Conservation (phyloP, 2,113 vertebrate genomes). For the Todiramphus saurophagus region DNA sequence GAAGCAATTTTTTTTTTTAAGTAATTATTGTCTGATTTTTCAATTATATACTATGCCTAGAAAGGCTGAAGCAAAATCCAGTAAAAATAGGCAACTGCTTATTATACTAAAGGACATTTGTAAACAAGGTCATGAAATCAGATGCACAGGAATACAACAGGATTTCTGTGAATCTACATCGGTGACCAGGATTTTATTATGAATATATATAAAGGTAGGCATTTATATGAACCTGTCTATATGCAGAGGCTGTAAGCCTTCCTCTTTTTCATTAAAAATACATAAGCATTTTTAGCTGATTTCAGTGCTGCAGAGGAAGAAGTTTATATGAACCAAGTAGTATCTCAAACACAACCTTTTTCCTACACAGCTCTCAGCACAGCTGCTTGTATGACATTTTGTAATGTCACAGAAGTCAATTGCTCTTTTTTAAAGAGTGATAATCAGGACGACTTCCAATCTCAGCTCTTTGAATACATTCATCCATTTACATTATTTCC, state of each 20-base stretch:
- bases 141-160: not conserved
- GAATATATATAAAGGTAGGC: not conserved
- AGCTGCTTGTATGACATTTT: slow-evolving; percentile 51
- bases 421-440: slow-evolving; percentile 14
- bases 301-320: not conserved
- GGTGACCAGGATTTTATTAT: not conserved
- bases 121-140: not conserved
- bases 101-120: not conserved
- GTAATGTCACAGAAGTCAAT: slow-evolving; percentile 40
- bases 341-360: not conserved
- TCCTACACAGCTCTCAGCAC: not conserved
- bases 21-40: not conserved
- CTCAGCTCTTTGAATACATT: not conserved
- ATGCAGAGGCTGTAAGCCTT: not conserved
- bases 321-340: not conserved
- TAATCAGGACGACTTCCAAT: slow-evolving; percentile 30
- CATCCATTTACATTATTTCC: not conserved
- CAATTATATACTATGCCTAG: not conserved
- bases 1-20: not conserved
- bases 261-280: not conserved
- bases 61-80: not conserved
- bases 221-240: not conserved
- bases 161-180: not conserved
- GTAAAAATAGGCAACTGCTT: not conserved
- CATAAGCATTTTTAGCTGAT: not conserved